Evolutionary conservation across 2,888 invertebrate species (phyloP), one percentile per base, ranked within the genome.

Genomic region (Scaptodrosophila latifasciaeformis): DNA sequence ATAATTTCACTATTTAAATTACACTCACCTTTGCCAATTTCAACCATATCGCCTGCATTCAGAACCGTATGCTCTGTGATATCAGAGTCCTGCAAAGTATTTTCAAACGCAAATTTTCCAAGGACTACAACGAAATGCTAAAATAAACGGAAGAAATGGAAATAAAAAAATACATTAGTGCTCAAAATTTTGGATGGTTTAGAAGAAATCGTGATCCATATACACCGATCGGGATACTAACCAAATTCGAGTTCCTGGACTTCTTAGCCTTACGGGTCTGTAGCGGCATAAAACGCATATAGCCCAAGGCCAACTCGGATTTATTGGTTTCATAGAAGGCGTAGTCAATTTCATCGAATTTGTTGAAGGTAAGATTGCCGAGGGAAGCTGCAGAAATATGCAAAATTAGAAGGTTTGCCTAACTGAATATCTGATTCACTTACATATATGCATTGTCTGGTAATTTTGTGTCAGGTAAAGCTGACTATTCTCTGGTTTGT

Each of bases 261-360:
- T 53, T 60, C 43, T 69, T 78, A 1, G 47, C 29, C 1, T 68
- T 57, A 2, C 79, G 78, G 13, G 46, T n/a, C 49, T 79, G 78
- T 3, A 50, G 31, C 0, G 82, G 72, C 27, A 70, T 65, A 9
- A 82, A 71, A 0, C 81, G 74, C 31, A 82, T 64, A 43, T 68
- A 79, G 0, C 65, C 82, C 56, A 46, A 48, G 21, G 31, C 43
- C 48, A 19, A 53, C 0, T 34, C 40, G 0, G 63, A 63, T 1
- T 70, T 58, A 7, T 7, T 3, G 0, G 81, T 75, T 12, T 59
- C 51, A 19, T 77, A 82, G 21, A 76, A 82, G 1, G 69, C 71
- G 48, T 78, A 82, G 0, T 81, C 82, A 4, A 78, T 43, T 17
- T 71, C 79, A 2, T 70, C 65, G 10, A 75, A 15, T n/a, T 46